Evolutionary conservation across 2,888 invertebrate genomes (phyloP), one percentile per base, ranked within the genome.

Genomic region (Melinaea marsaeus): DNA sequence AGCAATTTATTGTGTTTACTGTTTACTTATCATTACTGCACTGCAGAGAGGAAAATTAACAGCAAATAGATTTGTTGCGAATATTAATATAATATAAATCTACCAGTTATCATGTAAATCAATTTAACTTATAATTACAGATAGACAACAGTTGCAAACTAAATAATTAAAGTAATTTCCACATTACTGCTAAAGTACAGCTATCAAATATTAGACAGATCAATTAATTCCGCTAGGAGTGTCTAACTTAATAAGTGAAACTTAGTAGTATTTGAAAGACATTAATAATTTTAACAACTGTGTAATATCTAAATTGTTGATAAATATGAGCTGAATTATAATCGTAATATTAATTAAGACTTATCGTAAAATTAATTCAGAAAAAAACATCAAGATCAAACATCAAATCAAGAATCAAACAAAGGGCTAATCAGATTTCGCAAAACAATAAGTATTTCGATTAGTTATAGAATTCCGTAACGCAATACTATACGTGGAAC

Each of bases 401-500:
- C 34, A 60, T 57, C 60, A 71, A 70, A 64, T 69, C 66, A 68
- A 62, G 62, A 58, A 61, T 60, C 66, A 68, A 70, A 72, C 64
- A 57, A 71, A 70, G 58, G 66, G 69, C 78, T 83, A 85, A 85
- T 85, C 82, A 80, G 79, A 82, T 85, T 85, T 80, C 81, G 80
- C 72, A 74, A 83, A 80, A 83, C 83, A 82, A 85, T 83, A 72
- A 74, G 70, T 75, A 74, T 72, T 79, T 76, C 77, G 81, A 84
- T 85, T 80, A 85, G 85, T 83, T 84, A 82, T 83, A 86, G 85
- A 81, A 88, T 84, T 84, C 81, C 76, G 87, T 80, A 86, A 90
- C 82, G 78, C 76, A 79, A 89, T 83, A 85, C 88, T 78, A 81
- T 90, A 89, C 90, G 77, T 84, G 86, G 89, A 90, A 90, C 81